Evolutionary conservation across 2,888 invertebrate species (phyloP), one percentile per base, ranked within the genome.

Genomic region (Athetis lepigone): DNA sequence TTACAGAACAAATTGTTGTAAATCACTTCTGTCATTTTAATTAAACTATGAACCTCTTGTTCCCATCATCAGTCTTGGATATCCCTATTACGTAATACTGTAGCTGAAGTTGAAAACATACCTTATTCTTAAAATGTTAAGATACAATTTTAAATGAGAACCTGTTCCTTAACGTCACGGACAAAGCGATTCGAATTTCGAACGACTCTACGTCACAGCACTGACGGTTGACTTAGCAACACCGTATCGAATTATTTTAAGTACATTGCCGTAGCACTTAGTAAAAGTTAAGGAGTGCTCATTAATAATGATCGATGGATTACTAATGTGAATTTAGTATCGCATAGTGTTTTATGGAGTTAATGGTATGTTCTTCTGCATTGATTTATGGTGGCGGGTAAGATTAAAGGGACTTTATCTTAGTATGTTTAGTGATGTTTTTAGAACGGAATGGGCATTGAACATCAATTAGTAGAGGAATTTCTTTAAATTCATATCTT

Each of bases 11-110:
- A 69, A 70, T 69, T 61, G 43, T 42, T 46, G 58, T 70, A 47
- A 79, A 79, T 79, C 75, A 79, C 9, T 45, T 52, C 42, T 75
- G 77, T 67, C 75, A 66, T 70, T 55, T 60, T 72, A 72, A 79
- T 79, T 77, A 72, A 75, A 79, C 72, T 75, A 73, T 70, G 70
- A 66, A 68, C 46, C 60, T 55, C 68, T 78, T 69, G 68, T 77
- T 70, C 66, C 63, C 70, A 75, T 67, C 75, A 66, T 70, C 65
- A 56, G 23, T 27, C 57, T 67, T 75, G 73, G 75, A 77, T 66
- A 73, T 50, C 70, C 66, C 66, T 75, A 75, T 73, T 77, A 72
- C 52, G 21, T 52, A 68, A 64, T 63, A 68, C 33, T 4, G 13
- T 18, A 54, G 33, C 21, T 8, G 13, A 43, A 65, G 47, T 7